Conservation (phyloP, 2,888 invertebrate species). For the Spodoptera littoralis region DNA sequence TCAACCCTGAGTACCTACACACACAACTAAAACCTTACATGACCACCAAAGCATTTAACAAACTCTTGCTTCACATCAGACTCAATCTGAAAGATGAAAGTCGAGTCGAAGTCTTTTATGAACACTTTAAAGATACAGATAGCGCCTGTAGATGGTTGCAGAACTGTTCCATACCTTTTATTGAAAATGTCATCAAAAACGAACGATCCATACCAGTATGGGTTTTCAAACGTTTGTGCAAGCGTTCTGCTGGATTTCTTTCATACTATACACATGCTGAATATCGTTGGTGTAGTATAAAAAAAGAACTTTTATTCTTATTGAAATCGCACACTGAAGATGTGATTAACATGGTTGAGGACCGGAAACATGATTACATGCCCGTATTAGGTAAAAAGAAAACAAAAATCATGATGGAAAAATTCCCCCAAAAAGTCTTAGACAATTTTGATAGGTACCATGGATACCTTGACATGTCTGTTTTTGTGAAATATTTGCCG, state of each 20-base stretch:
- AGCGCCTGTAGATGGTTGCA: slow-evolving; percentile 74
- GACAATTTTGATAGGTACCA: slow-evolving; percentile 65
- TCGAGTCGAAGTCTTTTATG: slow-evolving; percentile 9
- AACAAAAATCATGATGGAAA: slow-evolving; percentile 70
- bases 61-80: too few species aligned
- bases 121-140: slow-evolving; percentile 62
- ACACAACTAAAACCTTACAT: slow-evolving; percentile 71
- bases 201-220: slow-evolving; percentile 46
- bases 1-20: slow-evolving; percentile 60
- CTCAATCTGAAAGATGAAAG: too few species aligned
- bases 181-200: slow-evolving; percentile 62
- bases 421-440: slow-evolving; percentile 64
- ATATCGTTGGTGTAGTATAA: neutral
- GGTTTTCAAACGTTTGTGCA: slow-evolving; percentile 66
- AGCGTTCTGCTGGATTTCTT: slow-evolving; percentile 66
- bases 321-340: slow-evolving; percentile 59
- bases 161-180: slow-evolving; percentile 71
- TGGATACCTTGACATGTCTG: slow-evolving; percentile 58
- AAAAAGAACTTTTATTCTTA: slow-evolving; percentile 48
- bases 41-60: slow-evolving; percentile 51
- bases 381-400: slow-evolving; percentile 62
- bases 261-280: slow-evolving; percentile 46
- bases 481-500: slow-evolving; percentile 69
- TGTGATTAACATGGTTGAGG: slow-evolving; percentile 67
- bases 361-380: slow-evolving; percentile 15